These are phyloP conservation scores for Matsumurasca onukii DNA, from an alignment of 1,140 invertebrate genomes.

Conservation along the genomic window DNA sequence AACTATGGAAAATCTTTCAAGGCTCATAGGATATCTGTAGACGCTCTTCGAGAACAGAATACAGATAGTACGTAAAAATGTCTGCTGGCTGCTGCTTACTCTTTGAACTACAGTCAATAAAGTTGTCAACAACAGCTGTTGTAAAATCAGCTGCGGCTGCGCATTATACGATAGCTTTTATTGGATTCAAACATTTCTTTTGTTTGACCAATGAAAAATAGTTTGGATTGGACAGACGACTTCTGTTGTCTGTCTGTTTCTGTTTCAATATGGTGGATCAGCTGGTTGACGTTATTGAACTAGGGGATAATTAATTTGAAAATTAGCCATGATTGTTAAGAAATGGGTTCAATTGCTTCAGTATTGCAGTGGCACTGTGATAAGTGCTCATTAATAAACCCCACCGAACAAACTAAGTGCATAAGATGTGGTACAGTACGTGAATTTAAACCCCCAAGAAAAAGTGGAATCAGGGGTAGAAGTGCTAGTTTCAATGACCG, in stretches of 20 bases:
- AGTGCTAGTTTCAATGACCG: slow-evolving; percentile 31
- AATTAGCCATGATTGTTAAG: slow-evolving; percentile 51
- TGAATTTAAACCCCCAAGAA: slow-evolving; percentile 33
- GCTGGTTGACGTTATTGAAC: slow-evolving; percentile 55
- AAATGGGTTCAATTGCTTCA: slow-evolving; percentile 85
- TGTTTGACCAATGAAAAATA: slow-evolving; percentile 28
- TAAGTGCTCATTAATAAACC: slow-evolving; percentile 82
- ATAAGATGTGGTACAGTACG: slow-evolving; percentile 65
- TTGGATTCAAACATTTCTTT: slow-evolving; percentile 25
- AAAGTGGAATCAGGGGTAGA: slow-evolving; percentile 32
- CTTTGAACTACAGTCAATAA: slow-evolving; percentile 15
- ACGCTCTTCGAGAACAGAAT: too few species aligned
- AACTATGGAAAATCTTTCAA: too few species aligned
- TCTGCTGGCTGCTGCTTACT: background rate
- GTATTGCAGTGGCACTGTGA: slow-evolving; percentile 87
- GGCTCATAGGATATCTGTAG: too few species aligned
- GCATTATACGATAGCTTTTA: slow-evolving; percentile 12
- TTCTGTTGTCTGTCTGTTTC: slow-evolving; percentile 14
- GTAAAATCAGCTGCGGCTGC: slow-evolving; percentile 22
- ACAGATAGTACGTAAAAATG: too few species aligned
- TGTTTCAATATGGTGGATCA: slow-evolving; percentile 60
- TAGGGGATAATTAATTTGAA: slow-evolving; percentile 50
- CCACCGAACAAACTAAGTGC: slow-evolving; percentile 75
- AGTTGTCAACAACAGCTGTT: background rate
- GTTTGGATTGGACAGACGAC: too few species aligned